A percentile compares a stretch with the other conserved stretches of the same genome.
These are phyloP conservation scores for Cirrhinus mrigala DNA, from an alignment of 2,797 vertebrate species.

Conservation along the genomic window DNA sequence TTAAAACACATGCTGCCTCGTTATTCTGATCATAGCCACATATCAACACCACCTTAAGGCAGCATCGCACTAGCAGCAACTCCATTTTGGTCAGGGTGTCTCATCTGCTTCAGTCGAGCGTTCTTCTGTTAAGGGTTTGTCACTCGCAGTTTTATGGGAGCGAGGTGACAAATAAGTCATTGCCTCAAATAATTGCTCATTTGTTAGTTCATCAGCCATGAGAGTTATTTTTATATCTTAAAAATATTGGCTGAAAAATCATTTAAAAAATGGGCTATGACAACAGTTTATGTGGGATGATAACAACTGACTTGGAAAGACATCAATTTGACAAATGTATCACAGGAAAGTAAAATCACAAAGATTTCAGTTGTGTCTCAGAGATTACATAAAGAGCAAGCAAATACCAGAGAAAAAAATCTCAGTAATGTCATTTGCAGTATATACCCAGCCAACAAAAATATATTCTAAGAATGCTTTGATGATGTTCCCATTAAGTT, in stretches of 20 bases:
- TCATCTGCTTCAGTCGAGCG: neutral
- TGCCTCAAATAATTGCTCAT: neutral
- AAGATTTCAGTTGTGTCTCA: no score
- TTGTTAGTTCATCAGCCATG: neutral
- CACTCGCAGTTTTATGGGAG: neutral
- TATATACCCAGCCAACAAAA: neutral
- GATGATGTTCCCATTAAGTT: no score
- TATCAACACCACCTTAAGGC: neutral
- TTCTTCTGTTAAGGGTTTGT: neutral
- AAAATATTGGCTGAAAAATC: neutral
- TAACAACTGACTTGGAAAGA: no score
- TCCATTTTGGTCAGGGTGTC: neutral
- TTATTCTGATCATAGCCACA: conserved; percentile 3
- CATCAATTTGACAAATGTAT: neutral
- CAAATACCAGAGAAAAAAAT: neutral
- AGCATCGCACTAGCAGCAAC: neutral
- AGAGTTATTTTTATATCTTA: neutral
- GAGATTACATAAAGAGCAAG: neutral
- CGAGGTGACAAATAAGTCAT: neutral
- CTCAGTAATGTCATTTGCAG: neutral
- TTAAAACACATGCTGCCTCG: neutral
- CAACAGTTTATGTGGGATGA: neutral
- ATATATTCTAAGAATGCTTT: no score
- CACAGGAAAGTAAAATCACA: neutral
- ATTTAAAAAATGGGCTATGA: neutral